Conservation (phyloP, 2,113 vertebrate species). For the Tragulus kanchil region DNA sequence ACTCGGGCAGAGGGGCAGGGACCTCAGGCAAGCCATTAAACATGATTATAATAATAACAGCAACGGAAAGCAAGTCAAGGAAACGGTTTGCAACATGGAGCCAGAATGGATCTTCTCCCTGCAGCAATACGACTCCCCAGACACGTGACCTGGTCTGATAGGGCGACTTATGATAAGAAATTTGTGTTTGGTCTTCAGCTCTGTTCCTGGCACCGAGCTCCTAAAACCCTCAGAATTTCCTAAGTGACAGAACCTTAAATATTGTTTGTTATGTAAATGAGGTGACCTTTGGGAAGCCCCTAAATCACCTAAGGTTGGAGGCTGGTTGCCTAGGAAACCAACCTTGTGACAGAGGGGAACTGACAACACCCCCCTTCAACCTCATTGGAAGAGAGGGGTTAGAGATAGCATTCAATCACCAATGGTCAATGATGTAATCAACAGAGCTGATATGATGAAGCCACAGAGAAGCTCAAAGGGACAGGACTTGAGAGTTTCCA, state of each 20-base stretch:
- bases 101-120: no score
- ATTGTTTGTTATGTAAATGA: not conserved
- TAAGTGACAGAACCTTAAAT: not conserved
- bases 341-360: not conserved
- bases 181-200: not conserved
- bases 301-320: not conserved
- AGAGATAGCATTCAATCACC: no score
- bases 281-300: constrained; percentile 52
- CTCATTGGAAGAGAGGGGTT: not conserved
- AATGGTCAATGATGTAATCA: not conserved
- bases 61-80: no score
- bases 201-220: not conserved
- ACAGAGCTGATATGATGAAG: accelerated
- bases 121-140: not conserved
- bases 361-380: not conserved
- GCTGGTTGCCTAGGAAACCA: not conserved
- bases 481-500: no score
- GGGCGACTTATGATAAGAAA: not conserved
- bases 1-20: no score
- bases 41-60: no score
- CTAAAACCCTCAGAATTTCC: constrained; percentile 45
- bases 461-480: not conserved
- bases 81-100: no score
- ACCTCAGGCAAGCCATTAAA: no score
- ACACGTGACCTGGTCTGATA: not conserved